Base-by-base conservation (phyloP, 2,888 invertebrate genomes). In the Druceiella hillmani region DNA sequence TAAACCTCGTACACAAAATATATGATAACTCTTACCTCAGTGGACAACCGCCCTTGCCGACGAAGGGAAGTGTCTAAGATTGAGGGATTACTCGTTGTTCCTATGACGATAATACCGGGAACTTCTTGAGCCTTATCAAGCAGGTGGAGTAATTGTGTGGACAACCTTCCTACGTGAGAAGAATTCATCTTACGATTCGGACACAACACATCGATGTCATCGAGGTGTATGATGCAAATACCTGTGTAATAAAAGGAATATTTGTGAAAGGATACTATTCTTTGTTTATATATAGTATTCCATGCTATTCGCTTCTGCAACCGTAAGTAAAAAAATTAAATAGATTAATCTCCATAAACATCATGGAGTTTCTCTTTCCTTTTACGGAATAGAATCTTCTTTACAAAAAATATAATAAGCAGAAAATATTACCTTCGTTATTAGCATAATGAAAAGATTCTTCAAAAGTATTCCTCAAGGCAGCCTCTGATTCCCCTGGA, bases 11-110 rank as follows among this genome's bases (percentile, higher is more conserved):
- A n/a, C n/a, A n/a, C n/a, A n/a, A n/a, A n/a, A n/a, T n/a, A n/a
- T n/a, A n/a, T n/a, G n/a, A n/a, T n/a, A n/a, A n/a, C n/a, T n/a
- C 40, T 33, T 36, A 78, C 73, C 58, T 78, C 78, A 43, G 64
- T 61, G 43, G 74, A 72, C 47, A 79, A 65, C 25, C 78, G 61
- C 1, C 75, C 75, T 5, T 74, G 66, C 30, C 75, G 60, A 35
- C 75, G 59, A 1, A 75, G 48, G 7, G 65, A 57, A 6, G 62
- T 54, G 49, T 74, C 68, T 7, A 80, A 45, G 9, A 56, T 52
- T 38, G 69, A 62, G 1, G 73, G 64, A 27, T 62, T 55, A 36
- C 68, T 71, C 3, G 74, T 74, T 3, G 76, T 75, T 13, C 66
- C 78, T 35, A 79, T 58, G 2, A 78, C 65, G 12, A 74, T 49